phyloP scores from a whole-genome alignment of 2,113 vertebrate species.

The Epinephelus moara region DNA sequence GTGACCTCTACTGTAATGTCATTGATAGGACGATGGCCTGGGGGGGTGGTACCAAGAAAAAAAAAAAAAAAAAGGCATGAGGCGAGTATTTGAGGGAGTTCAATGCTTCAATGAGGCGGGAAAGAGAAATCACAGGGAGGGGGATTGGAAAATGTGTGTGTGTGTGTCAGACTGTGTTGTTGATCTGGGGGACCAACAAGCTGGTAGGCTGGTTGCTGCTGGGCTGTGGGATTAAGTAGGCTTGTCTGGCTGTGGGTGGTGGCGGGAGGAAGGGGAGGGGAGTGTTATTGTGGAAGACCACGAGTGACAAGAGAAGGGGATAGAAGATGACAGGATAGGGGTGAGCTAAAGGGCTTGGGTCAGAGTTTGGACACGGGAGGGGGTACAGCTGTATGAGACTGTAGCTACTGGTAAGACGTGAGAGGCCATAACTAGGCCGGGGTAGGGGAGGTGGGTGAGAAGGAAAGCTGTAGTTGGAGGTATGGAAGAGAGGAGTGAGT shows the following conservation, averaged over 20 bases:
- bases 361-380: constrained; percentile 1
- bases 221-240: constrained; percentile 83
- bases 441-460: not conserved
- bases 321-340: constrained; percentile 52
- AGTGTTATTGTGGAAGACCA: constrained; percentile 75
- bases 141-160: constrained; percentile 46
- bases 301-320: constrained; percentile 58
- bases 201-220: constrained; percentile 77
- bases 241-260: constrained; percentile 82
- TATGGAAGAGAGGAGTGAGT: not conserved
- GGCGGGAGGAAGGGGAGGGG: constrained; percentile 75
- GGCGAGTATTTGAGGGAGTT: constrained; percentile 24
- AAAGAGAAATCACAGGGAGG: constrained; percentile 49
- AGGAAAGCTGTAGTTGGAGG: not conserved
- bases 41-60: no score
- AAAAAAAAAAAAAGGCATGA: not conserved
- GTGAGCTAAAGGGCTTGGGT: constrained; percentile 42
- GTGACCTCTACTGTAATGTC: constrained; percentile 78
- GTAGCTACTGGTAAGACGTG: not conserved
- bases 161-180: constrained; percentile 69
- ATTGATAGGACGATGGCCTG: constrained; percentile 41
- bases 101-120: constrained; percentile 37
- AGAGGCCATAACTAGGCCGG: not conserved
- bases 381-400: constrained; percentile 9
- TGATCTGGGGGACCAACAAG: constrained; percentile 77